Conservation (phyloP, 1,140 invertebrate genomes). For the Drosophila kikkawai region DNA sequence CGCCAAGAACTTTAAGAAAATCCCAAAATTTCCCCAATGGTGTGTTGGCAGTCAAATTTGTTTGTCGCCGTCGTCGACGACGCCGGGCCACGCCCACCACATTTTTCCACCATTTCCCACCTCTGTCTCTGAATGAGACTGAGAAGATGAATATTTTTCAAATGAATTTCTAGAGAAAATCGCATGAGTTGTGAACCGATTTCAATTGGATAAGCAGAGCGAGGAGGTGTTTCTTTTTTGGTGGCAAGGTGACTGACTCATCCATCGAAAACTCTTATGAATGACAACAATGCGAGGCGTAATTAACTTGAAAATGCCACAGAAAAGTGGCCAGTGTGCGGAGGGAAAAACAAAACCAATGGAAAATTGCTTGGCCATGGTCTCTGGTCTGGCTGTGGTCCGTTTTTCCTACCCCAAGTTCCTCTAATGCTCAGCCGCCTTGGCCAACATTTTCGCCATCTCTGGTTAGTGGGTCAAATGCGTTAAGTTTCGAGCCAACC, state of each 20-base stretch:
- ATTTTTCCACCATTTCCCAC: conserved; percentile 29
- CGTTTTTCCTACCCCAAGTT: conserved; percentile 22
- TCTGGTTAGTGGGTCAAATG: conserved; percentile 75
- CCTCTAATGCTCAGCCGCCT: conserved; percentile 14
- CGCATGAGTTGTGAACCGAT: conserved; percentile 54
- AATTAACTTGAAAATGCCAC: conserved; percentile 70
- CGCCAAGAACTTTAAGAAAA: conserved; percentile 16
- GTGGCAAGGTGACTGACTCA: conserved; percentile 56
- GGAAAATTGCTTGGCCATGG: conserved; percentile 60
- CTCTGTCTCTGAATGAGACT: conserved; percentile 34
- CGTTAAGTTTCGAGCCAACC: conserved; percentile 68
- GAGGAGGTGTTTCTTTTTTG: conserved; percentile 12
- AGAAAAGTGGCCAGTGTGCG: conserved; percentile 37
- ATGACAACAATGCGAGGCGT: conserved; percentile 73
- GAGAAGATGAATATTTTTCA: conserved; percentile 45
- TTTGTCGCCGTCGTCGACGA: conserved; percentile 69
- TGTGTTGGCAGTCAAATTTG: conserved; percentile 66
- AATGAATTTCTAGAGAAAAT: conserved; percentile 64
- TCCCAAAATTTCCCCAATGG: conserved; percentile 22
- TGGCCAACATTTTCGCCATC: conserved; percentile 37
- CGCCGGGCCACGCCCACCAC: conserved; percentile 68
- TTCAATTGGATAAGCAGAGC: conserved; percentile 29
- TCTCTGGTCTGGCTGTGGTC: conserved; percentile 18
- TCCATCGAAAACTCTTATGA: conserved; percentile 56
- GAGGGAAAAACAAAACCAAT: conserved; percentile 39